These are phyloP conservation scores for Subacronicta megacephala DNA, from an alignment of 2,888 invertebrate genomes.

Conservation along the genomic window DNA sequence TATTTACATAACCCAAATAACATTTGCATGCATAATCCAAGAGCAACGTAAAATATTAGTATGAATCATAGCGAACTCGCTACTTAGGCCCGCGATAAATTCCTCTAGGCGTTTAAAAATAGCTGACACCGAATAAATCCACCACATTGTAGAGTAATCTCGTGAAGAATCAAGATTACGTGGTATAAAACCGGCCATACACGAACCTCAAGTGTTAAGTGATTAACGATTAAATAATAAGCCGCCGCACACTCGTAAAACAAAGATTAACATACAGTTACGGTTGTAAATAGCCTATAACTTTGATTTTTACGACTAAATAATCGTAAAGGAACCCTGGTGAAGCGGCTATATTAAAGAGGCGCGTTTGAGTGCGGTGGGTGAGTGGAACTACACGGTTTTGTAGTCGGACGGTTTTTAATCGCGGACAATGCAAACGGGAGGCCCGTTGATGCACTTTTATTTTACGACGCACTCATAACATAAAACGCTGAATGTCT, in stretches of 20 bases:
- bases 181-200: constrained; percentile 74
- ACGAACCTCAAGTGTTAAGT: constrained; percentile 82
- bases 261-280: constrained; percentile 89
- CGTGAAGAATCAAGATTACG: constrained; percentile 60
- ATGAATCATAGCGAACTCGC: constrained; percentile 50
- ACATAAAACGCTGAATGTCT: constrained; percentile 88
- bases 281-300: constrained; percentile 89
- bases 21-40: constrained; percentile 31
- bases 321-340: constrained; percentile 89
- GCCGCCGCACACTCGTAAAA: constrained; percentile 87
- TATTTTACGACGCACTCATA: constrained; percentile 88
- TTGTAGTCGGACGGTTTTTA: constrained; percentile 76
- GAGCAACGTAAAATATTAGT: constrained; percentile 37
- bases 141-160: constrained; percentile 56
- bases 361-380: constrained; percentile 53
- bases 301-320: constrained; percentile 91
- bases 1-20: constrained; percentile 43
- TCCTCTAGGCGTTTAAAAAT: constrained; percentile 55
- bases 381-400: constrained; percentile 53
- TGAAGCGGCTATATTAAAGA: constrained; percentile 71
- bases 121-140: constrained; percentile 53
- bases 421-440: constrained; percentile 87
- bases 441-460: constrained; percentile 87
- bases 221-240: constrained; percentile 88
- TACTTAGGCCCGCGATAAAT: constrained; percentile 47